Evolutionary conservation across 1,140 invertebrate species (phyloP), one percentile per base, ranked within the genome.

Genomic region (Gerris buenoi): DNA sequence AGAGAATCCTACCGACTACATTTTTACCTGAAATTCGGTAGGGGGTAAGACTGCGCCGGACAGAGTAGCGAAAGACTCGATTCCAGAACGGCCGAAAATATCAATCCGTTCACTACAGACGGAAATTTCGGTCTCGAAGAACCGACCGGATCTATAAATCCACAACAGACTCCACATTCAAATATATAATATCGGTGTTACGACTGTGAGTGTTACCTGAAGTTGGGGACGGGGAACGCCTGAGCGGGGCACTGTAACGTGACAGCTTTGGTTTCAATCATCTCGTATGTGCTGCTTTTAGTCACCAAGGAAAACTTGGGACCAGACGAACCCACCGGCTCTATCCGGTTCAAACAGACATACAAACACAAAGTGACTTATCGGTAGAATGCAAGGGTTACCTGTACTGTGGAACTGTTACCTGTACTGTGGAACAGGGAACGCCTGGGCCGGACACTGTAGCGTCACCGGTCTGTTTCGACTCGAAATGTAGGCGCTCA

Each of bases 351-450:
- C n/a, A n/a, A n/a, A n/a, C n/a, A n/a, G n/a, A n/a, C n/a, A n/a
- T n/a, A n/a, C n/a, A n/a, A n/a, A n/a, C n/a, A n/a, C n/a, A n/a
- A n/a, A n/a, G n/a, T n/a, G n/a, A n/a, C n/a, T n/a, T n/a, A n/a
- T n/a, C n/a, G n/a, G n/a, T n/a, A n/a, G n/a, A n/a, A n/a, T n/a
- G n/a, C n/a, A n/a, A n/a, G n/a, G n/a, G n/a, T n/a, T n/a, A n/a
- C n/a, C n/a, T n/a, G n/a, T n/a, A n/a, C n/a, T n/a, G n/a, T n/a
- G n/a, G n/a, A 46, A 10, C 18, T 56, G 67, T 46, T 83, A 88
- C 86, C 85, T 86, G 82, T 84, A 88, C 70, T 80, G 73, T 68
- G 86, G 85, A 68, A 84, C 81, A 71, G 86, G 86, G 76, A 81
- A 86, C 67, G 79, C 86, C 79, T 88, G 86, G 65, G 84, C 85